Conservation (phyloP, 2,888 invertebrate species). For the Drosophila peninsularis region DNA sequence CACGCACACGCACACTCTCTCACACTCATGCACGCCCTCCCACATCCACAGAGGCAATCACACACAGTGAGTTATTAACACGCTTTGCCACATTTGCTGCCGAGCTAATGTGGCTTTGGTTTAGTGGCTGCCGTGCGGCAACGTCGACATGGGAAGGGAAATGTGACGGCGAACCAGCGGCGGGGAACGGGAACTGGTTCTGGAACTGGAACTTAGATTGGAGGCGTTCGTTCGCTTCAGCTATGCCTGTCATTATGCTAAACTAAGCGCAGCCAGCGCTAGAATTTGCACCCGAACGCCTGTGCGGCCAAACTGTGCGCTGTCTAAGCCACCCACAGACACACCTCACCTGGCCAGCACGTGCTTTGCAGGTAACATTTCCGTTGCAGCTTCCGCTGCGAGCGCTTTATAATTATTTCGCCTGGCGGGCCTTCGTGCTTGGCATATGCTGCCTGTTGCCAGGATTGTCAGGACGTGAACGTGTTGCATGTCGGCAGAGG, state of each 20-base stretch:
- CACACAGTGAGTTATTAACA: constrained; percentile 76
- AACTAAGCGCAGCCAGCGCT: constrained; percentile 79
- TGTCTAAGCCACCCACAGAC: neutral
- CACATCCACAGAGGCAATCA: constrained; percentile 25
- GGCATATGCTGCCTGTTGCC: constrained; percentile 79
- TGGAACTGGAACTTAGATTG: constrained; percentile 30
- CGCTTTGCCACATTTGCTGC: constrained; percentile 80
- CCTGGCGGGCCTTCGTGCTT: constrained; percentile 76
- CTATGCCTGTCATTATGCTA: constrained; percentile 78
- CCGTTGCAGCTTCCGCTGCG: constrained; percentile 78
- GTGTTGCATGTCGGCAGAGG: constrained; percentile 65
- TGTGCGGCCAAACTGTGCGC: neutral
- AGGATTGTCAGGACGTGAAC: constrained; percentile 73
- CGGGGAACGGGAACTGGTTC: neutral
- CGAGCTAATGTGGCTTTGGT: constrained; percentile 78
- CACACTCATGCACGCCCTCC: constrained; percentile 16
- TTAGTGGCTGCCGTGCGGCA: constrained; percentile 71
- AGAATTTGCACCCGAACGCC: constrained; percentile 70
- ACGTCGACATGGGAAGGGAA: constrained; percentile 10
- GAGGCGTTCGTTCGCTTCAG: constrained; percentile 44
- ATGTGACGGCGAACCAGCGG: neutral
- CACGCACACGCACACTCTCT: constrained; percentile 14
- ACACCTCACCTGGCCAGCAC: constrained; percentile 43
- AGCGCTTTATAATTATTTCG: constrained; percentile 81
- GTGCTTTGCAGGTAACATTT: constrained; percentile 79